Base-by-base conservation (phyloP, 2,113 vertebrate species). In the Crocuta crocuta region DNA sequence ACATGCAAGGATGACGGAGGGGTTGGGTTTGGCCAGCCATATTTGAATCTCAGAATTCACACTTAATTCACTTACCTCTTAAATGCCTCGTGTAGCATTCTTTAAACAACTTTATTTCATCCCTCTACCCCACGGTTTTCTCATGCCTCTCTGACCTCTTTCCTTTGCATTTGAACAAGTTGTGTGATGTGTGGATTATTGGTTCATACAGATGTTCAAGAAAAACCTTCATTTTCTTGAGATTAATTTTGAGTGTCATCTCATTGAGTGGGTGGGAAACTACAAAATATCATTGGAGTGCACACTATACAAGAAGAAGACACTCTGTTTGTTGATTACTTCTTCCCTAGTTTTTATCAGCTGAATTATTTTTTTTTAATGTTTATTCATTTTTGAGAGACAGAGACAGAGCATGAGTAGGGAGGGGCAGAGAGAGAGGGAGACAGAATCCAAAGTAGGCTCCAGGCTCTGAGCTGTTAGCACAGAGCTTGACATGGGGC, bases 111-210 rank as follows among this genome's bases (percentile, higher is more conserved):
- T 53, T 91, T 43, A 1, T 71, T 12, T 26, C 8, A 78, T 73
- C 33, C 33, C 55, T 81, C 39, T 79, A 70, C 26, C 50, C n/a
- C 15, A 0, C n/a, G 80, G 31, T 66, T 53, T 91, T 53, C 53
- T 86, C 17, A 76, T 35, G 24, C 53, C 83, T 33, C 63, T 91
- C 87, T 91, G 70, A 68, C 24, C 11, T 23, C 19, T 90, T 61
- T 28, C 39, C n/a, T 79, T 93, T 91, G 23, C 17, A 66, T 71
- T 78, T 63, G 80, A 96, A 95, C 8, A 74, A 61, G 21, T 31
- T 63, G 31, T 50, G 11, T 78, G 53, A 73, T 45, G 28, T 93
- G 68, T 89, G 48, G 15, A 43, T 84, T 76, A 58, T 68, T 50
- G 63, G 24, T 74, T 31, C 50, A 81, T 24, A 26, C 1, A 53